Base-by-base conservation (phyloP, 2,797 vertebrate species). In the Denticeps clupeoides region DNA sequence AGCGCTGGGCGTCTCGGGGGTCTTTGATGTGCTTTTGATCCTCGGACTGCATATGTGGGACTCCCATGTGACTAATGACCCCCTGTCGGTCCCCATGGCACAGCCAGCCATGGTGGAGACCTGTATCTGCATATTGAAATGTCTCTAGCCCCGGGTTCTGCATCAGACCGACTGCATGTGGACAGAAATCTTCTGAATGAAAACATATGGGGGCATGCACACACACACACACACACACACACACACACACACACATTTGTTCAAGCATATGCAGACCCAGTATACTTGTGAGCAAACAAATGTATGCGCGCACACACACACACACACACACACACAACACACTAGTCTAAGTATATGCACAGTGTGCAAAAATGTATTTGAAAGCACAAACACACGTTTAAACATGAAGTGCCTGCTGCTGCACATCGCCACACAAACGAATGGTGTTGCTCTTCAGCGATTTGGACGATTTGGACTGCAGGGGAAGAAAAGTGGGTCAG, bases 151-250 rank as follows among this genome's bases (percentile, higher is more conserved):
- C 35, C 19, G 35, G 35, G 35, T 35, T 21, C 16, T 21, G 35
- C 35, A 38, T 38, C 35, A 38, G 38, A 21, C 35, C 18, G 9
- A 35, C 35, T n/a, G n/a, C n/a, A n/a, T n/a, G n/a, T n/a, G n/a
- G n/a, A n/a, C n/a, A n/a, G n/a, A n/a, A n/a, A n/a, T n/a, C 58
- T 50, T 48, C 4, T 23, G 43, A 5, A 48, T 47, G 49, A 32
- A 38, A 26, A 33, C 16, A 11, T 16, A 7, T 46, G 26, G 12
- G 7, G 37, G 6, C 47, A 19, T 22, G 37, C 32, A 49, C 19
- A 45, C 23, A 25, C 45, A 51, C 18, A 10, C n/a, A 44, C n/a
- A 37, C 49, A 49, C 24, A 50, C 27, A 48, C 26, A 11, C 56
- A 7, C 42, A 45, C 49, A 56, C 24, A 33, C 7, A 16, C 5